phyloP scores from a whole-genome alignment of 1,140 invertebrate genomes.

The Octopus bimaculoides region DNA sequence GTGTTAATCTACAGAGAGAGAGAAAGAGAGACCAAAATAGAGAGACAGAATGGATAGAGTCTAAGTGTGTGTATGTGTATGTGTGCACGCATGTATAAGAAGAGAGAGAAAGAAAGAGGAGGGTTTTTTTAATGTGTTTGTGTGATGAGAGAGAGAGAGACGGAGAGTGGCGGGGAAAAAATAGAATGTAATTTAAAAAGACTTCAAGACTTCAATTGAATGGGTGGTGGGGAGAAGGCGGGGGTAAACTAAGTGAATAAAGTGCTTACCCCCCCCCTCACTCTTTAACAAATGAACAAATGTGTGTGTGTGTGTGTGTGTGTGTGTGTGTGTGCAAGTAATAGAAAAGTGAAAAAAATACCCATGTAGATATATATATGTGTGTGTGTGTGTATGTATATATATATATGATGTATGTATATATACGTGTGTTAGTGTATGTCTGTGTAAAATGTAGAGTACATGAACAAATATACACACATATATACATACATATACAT shows the following conservation, averaged over 20 bases:
- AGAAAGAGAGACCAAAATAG: neutral
- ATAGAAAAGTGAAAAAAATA: neutral
- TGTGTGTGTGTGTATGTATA: no score
- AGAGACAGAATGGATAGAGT: neutral
- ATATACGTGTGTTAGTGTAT: no score
- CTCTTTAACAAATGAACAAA: neutral
- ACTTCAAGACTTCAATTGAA: no score
- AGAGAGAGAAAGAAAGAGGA: neutral
- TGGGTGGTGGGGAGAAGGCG: no score
- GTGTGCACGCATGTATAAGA: neutral
- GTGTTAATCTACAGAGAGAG: neutral
- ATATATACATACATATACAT: no score
- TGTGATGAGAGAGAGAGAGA: neutral
- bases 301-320: neutral
- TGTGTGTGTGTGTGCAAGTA: neutral
- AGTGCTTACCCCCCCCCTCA: neutral
- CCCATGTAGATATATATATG: neutral
- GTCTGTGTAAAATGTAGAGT: no score
- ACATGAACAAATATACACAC: no score
- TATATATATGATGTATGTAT: no score
- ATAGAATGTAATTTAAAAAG: neutral
- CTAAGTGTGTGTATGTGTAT: neutral
- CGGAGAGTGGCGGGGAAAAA: neutral
- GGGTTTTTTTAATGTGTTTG: neutral
- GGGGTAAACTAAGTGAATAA: neutral